Percentiles rank a stretch among this genome's conserved stretches.
phyloP scores from a whole-genome alignment of 2,113 vertebrate genomes.

The Campylomormyrus tamandua region DNA sequence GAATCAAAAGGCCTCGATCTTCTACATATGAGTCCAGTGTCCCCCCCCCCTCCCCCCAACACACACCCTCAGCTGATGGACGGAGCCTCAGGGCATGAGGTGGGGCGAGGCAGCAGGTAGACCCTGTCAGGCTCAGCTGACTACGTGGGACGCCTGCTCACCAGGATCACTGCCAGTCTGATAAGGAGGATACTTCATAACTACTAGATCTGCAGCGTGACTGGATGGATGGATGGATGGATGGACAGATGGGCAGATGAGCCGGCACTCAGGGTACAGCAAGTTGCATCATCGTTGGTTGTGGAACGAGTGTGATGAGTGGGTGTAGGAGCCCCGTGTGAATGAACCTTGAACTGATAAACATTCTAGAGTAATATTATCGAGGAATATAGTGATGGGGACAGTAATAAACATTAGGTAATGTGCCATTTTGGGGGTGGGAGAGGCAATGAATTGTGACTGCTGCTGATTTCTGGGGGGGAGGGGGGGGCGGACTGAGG shows the following conservation, averaged over 20 bases:
- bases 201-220: not conserved
- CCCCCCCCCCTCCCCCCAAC: not conserved
- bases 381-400: conserved; percentile 37
- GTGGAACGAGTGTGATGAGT: not conserved
- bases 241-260: not conserved
- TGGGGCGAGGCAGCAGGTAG: not conserved
- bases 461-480: conserved; percentile 10
- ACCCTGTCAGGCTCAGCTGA: not conserved
- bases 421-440: conserved; percentile 7
- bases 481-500: not conserved
- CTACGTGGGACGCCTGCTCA: not conserved
- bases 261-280: not conserved
- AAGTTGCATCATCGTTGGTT: not conserved
- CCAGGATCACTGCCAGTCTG: conserved; percentile 1
- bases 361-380: conserved; percentile 46
- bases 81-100: not conserved
- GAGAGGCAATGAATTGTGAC: not conserved
- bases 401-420: conserved; percentile 43
- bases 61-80: not conserved
- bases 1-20: not conserved
- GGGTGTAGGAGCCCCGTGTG: not conserved
- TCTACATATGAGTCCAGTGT: not conserved
- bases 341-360: not conserved
- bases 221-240: not conserved
- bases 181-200: not conserved